Conservation (phyloP, 1,140 invertebrate species). For the Lasioglossum baleicum region DNA sequence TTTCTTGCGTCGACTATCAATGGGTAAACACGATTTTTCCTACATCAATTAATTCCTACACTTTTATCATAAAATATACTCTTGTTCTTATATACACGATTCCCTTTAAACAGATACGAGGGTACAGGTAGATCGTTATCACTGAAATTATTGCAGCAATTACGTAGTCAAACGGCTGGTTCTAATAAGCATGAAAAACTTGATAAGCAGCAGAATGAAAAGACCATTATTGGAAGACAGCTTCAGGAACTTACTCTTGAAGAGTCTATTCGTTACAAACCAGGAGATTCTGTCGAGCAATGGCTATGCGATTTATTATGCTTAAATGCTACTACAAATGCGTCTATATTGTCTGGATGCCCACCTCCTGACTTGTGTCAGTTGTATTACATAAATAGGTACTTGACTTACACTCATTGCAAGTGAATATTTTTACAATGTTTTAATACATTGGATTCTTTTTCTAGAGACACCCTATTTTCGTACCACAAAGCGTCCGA, state of each 20-base stretch:
- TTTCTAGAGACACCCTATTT: conserved; percentile 93
- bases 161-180: conserved; percentile 84
- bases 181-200: conserved; percentile 76
- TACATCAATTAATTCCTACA: neutral
- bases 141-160: conserved; percentile 95
- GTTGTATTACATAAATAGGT: conserved; percentile 91
- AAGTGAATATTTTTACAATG: neutral
- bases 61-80: neutral
- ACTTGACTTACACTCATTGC: conserved; percentile 22
- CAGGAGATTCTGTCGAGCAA: conserved; percentile 92
- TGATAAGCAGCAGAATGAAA: conserved; percentile 75
- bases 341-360: conserved; percentile 86
- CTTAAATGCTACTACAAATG: conserved; percentile 88
- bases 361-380: conserved; percentile 94
- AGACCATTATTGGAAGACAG: conserved; percentile 75
- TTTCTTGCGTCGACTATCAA: conserved; percentile 99
- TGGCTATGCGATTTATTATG: conserved; percentile 97
- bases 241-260: conserved; percentile 87
- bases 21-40: conserved; percentile 80
- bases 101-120: conserved; percentile 87
- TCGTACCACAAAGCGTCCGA: conserved; percentile 98
- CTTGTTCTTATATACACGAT: neutral
- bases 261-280: conserved; percentile 96
- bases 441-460: conserved; percentile 28
- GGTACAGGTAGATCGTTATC: conserved; percentile 98